Percentiles rank a stretch among this genome's conserved stretches.
Conservation (phyloP, 2,888 invertebrate species). For the Seladonia tumulorum region DNA sequence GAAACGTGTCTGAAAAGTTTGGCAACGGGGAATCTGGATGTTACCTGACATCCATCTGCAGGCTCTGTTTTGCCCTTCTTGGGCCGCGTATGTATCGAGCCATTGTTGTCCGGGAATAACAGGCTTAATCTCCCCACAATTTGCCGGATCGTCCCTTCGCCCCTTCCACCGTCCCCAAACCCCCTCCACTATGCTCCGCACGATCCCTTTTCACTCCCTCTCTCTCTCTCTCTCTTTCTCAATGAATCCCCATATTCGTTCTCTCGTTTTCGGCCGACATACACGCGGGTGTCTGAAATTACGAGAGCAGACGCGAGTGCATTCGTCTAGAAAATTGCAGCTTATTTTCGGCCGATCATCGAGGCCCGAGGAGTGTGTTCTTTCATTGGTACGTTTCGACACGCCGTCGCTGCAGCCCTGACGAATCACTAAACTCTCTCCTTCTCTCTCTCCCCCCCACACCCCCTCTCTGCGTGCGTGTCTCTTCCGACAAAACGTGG, state of each 20-base stretch:
- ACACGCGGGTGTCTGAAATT: conserved; percentile 62
- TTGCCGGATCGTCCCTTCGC: conserved; percentile 70
- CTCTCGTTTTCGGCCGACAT: conserved; percentile 7
- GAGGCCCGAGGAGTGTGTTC: conserved; percentile 38
- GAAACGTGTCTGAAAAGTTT: conserved; percentile 5
- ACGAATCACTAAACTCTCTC: conserved; percentile 74
- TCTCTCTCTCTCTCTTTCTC: neutral
- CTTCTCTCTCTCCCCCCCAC: neutral
- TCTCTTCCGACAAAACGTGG: conserved; percentile 20
- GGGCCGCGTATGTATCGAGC: conserved; percentile 63
- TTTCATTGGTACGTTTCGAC: conserved; percentile 66
- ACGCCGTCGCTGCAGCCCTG: conserved; percentile 68
- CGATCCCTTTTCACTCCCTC: neutral
- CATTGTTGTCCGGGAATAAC: conserved; percentile 78
- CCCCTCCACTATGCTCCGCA: neutral
- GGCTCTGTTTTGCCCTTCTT: conserved; percentile 57
- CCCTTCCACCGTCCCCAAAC: conserved; percentile 26
- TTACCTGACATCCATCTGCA: conserved; percentile 71
- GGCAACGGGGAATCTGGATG: conserved; percentile 45
- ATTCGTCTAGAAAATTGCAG: conserved; percentile 81
- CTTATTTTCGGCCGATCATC: conserved; percentile 78
- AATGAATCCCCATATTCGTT: neutral
- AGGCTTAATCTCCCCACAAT: conserved; percentile 76
- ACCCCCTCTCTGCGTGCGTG: neutral
- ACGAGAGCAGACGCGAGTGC: conserved; percentile 67